These are phyloP conservation scores for Hyperoplus lanceolatus DNA, from an alignment of 2,797 vertebrate genomes.

Conservation along the genomic window DNA sequence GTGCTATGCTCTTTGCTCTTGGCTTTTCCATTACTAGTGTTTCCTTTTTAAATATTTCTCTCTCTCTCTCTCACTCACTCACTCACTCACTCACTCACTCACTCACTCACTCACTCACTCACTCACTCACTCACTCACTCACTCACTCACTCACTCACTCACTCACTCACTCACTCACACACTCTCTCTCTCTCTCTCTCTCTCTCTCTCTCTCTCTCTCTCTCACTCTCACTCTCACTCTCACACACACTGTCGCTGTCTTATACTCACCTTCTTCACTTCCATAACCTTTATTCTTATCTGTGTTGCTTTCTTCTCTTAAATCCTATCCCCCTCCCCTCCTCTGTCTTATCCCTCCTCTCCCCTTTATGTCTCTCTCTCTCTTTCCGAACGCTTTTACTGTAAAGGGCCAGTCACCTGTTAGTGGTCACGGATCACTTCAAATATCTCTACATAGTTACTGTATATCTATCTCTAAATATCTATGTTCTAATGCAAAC, in stretches of 20 bases:
- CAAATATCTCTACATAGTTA: constrained; percentile 31
- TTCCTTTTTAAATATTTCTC: constrained; percentile 19
- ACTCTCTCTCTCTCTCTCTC: constrained; percentile 3
- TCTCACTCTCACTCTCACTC: no score
- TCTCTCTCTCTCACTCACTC: constrained; percentile 9
- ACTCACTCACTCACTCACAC: constrained; percentile 7
- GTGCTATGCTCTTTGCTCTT: constrained; percentile 38
- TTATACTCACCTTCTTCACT: constrained; percentile 38
- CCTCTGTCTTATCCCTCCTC: neutral
- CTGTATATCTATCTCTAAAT: no score
- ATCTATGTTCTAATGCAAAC: constrained; percentile 54
- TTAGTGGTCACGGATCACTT: constrained; percentile 46
- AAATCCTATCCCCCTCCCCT: constrained; percentile 43
- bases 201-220: neutral
- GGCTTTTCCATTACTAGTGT: constrained; percentile 41
- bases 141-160: constrained; percentile 14
- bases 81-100: constrained; percentile 3
- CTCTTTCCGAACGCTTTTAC: constrained; percentile 56
- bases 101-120: constrained; percentile 19
- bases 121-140: constrained; percentile 8
- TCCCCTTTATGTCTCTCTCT: constrained; percentile 17
- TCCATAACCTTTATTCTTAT: constrained; percentile 20
- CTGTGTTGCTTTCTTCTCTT: constrained; percentile 34
- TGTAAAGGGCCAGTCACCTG: constrained; percentile 47
- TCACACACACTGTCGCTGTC: constrained; percentile 1